Evolutionary conservation across 2,113 vertebrate genomes (phyloP).

Genomic region (Meriones unguiculatus): DNA sequence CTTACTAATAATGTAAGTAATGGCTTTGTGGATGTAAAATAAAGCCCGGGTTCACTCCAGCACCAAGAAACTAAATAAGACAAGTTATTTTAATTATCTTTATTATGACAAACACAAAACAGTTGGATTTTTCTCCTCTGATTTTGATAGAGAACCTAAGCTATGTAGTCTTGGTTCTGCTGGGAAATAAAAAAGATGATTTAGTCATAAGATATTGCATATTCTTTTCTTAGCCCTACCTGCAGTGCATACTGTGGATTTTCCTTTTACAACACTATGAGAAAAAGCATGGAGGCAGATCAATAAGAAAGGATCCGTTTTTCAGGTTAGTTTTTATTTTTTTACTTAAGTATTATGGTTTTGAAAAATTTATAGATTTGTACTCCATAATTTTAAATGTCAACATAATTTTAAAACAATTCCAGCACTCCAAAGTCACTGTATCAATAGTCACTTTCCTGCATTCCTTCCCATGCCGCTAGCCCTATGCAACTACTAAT

Average conservation of each 20-base stretch:
- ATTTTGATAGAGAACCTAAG: neutral
- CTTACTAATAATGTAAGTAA: too few relatives aligned
- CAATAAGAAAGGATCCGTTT: conserved; percentile 91
- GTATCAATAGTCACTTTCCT: neutral
- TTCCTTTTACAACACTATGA: conserved; percentile 93
- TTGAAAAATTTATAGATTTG: neutral
- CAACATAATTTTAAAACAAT: neutral
- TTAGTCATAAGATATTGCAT: neutral
- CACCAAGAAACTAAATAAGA: neutral
- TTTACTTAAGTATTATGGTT: neutral
- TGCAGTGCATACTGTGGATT: conserved; percentile 94
- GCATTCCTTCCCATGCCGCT: neutral
- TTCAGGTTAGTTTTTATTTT: conserved; percentile 90
- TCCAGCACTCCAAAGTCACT: neutral
- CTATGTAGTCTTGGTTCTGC: neutral
- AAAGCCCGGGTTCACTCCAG: neutral
- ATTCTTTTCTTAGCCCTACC: conserved; percentile 91
- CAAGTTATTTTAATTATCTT: neutral
- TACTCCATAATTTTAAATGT: neutral
- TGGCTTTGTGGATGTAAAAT: neutral
- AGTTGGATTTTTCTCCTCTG: neutral
- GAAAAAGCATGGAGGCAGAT: conserved; percentile 92
- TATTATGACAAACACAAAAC: neutral
- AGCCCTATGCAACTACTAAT: neutral
- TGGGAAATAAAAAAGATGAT: neutral